These are phyloP conservation scores for Pholis gunnellus DNA, from an alignment of 2,113 vertebrate genomes.

Conservation along the genomic window DNA sequence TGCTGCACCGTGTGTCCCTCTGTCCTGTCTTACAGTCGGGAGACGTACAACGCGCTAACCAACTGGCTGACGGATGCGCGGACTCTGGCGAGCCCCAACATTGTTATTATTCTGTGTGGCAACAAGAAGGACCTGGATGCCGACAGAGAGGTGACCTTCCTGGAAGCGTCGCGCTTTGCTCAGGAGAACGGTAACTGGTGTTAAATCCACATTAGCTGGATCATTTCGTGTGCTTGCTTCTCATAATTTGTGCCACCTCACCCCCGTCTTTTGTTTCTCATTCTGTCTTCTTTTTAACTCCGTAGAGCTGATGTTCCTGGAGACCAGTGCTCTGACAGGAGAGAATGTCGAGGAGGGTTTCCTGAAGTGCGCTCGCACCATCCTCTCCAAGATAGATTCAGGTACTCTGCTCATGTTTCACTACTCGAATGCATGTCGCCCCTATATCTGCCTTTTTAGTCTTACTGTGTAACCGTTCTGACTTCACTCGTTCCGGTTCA, in stretches of 20 bases:
- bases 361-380: conserved; percentile 92
- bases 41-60: conserved; percentile 92
- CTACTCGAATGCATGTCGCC: neutral
- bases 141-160: conserved; percentile 93
- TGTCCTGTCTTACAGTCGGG: conserved; percentile 80
- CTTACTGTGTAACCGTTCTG: neutral
- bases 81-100: conserved; percentile 93
- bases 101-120: conserved; percentile 93
- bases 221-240: neutral
- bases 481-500: neutral
- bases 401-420: conserved; percentile 76
- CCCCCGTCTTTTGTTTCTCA: neutral
- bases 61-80: conserved; percentile 94
- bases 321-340: conserved; percentile 93
- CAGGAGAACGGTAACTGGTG: conserved; percentile 90
- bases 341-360: conserved; percentile 95
- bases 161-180: conserved; percentile 93
- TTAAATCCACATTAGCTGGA: neutral
- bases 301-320: conserved; percentile 92
- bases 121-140: conserved; percentile 96
- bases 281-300: neutral
- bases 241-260: neutral
- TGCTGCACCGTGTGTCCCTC: neutral
- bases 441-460: neutral
- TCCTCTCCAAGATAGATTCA: conserved; percentile 94